Conservation (phyloP, 2,888 invertebrate genomes). For the Bembecia ichneumoniformis region DNA sequence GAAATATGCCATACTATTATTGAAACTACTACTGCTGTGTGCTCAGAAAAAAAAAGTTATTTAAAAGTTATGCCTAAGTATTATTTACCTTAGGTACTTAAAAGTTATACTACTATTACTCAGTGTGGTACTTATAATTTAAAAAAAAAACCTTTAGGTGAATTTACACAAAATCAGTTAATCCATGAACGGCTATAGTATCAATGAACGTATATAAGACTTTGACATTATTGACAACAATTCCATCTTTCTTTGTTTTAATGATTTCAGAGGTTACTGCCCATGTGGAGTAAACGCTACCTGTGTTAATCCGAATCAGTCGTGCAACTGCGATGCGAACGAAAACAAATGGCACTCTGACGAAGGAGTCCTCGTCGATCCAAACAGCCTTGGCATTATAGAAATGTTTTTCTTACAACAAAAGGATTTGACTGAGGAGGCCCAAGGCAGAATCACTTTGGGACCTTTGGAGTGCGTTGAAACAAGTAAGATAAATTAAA, state of each 20-base stretch:
- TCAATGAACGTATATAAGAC: not conserved
- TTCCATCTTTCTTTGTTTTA: not conserved
- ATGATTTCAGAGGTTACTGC: slow-evolving; percentile 76
- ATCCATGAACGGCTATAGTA: too few relatives aligned
- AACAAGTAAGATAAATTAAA: slow-evolving; percentile 91
- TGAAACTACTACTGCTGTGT: too few relatives aligned
- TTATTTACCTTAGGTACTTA: too few relatives aligned
- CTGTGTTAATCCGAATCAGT: slow-evolving; percentile 84
- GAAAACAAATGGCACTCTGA: slow-evolving; percentile 92
- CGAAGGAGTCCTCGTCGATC: slow-evolving; percentile 86
- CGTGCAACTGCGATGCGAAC: slow-evolving; percentile 92
- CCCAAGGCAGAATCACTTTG: slow-evolving; percentile 88
- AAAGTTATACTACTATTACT: too few relatives aligned
- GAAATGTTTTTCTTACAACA: slow-evolving; percentile 93
- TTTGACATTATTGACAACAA: not conserved
- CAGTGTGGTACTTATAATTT: too few relatives aligned
- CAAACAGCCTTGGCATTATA: slow-evolving; percentile 88
- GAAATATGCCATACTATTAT: too few relatives aligned
- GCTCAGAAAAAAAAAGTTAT: too few relatives aligned
- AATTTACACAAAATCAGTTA: too few relatives aligned
- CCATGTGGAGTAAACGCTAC: slow-evolving; percentile 84
- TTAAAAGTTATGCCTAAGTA: too few relatives aligned
- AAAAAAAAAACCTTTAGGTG: too few relatives aligned
- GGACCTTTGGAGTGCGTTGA: slow-evolving; percentile 95
- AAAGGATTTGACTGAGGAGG: slow-evolving; percentile 84